Base-by-base conservation (phyloP, 2,888 invertebrate species). In the Tricholauxania praeusta region DNA sequence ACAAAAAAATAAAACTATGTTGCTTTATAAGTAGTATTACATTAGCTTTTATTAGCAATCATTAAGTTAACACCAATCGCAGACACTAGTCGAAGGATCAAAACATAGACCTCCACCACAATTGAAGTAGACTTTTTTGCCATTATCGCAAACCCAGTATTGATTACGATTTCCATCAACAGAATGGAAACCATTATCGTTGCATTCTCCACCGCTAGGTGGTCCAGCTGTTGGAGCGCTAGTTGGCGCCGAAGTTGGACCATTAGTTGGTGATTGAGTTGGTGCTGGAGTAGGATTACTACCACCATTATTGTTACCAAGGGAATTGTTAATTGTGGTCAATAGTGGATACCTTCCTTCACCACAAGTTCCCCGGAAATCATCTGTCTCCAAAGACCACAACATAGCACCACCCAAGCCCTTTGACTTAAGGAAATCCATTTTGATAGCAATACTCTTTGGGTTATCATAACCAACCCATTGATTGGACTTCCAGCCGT, bases 381-480 rank as follows among this genome's bases (percentile, higher is more conserved):
- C 94, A 79, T 95, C 95, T 7, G 92, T 92, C 82, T 95, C 95
- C 10, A 94, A 88, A 53, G 93, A 92, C 95, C 95, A 95, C 0
- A 93, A 81, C 94, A 94, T 94, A 0, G 90, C 88, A 39, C 93
- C 94, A 68, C 89, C 89, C 68, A 91, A 81, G 69, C 88, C 78
- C 72, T 83, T 70, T 64, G 85, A 76, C 82, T 89, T 82, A 53
- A 89, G 84, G 75, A 84, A 87, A 80, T 86, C 71, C 60, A 89
- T 82, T 88, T 91, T 83, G 12, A 81, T 73, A 4, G 69, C 75
- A 14, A 87, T 71, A 12, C 93, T 92, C 64, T 86, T 81, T 15
- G 83, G 81, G 79, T 92, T 87, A 74, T 94, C 94, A 78, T 90
- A 94, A 0, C 92, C 91, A 22, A 93, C 87, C 94, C 94, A 94